These are phyloP conservation scores for Venustoraphidia nigricollis DNA, from an alignment of 2,888 invertebrate species.

Conservation along the genomic window DNA sequence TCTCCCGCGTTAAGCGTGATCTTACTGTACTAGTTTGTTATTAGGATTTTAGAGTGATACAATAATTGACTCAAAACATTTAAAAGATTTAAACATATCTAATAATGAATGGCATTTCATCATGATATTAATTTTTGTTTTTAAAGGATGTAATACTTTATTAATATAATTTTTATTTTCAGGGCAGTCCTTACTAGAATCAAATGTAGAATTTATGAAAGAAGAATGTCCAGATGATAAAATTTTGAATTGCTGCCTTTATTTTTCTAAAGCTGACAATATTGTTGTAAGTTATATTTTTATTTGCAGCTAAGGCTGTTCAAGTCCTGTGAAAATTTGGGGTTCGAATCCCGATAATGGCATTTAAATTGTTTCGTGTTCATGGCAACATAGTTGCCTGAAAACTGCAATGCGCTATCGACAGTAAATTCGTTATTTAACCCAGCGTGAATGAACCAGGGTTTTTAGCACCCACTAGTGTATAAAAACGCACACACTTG, in stretches of 20 bases:
- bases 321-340: no score
- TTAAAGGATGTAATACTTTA: not conserved
- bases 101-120: not conserved
- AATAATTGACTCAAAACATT: not conserved
- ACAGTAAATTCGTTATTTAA: no score
- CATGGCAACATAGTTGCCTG: no score
- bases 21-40: not conserved
- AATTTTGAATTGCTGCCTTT: conserved; percentile 40
- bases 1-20: no score
- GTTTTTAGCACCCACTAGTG: no score
- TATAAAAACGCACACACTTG: no score
- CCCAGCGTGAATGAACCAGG: no score
- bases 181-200: conserved; percentile 40
- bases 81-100: not conserved
- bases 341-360: no score
- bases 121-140: conserved; percentile 3
- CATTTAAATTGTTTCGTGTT: no score
- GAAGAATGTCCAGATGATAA: conserved; percentile 41
- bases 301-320: no score
- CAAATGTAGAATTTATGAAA: conserved; percentile 34
- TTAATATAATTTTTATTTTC: conserved; percentile 12
- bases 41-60: no score
- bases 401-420: no score
- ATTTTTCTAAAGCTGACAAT: conserved; percentile 32
- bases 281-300: conserved; percentile 30